Evolutionary conservation across 35 echinoderm and acorn worm genomes (phyloP), one percentile per base, ranked within the genome.

Genomic region (Anneissia japonica): DNA sequence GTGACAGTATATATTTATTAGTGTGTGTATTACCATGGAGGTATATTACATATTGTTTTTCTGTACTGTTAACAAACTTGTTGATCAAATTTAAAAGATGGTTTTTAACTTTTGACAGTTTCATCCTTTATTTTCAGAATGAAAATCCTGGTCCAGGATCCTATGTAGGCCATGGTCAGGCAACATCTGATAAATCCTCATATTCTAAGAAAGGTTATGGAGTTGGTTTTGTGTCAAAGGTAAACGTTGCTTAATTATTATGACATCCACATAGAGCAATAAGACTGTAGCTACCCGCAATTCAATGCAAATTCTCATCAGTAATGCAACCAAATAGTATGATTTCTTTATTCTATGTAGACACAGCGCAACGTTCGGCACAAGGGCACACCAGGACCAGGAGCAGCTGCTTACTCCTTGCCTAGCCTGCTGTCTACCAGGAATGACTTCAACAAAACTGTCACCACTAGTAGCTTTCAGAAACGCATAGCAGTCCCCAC

Each of bases 161-260:
- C 0, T 99, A 99, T 32, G 46, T 87, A 30, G 81, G 84, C 10
- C 83, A 82, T 37, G 79, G 26, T 73, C 73, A 56, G 11, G 82
- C 86, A 38, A 86, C 46, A 35, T 77, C 51, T 7, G 38, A 46
- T 16, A 99, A 74, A 56, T 83, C 96, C 45, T 99, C 96, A 0
- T 85, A 91, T 82, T 99, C 96, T 6, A 99, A 94, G 81, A 99
- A 93, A 84, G 96, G 96, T 37, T 82, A 91, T 84, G 96, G 96
- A 19, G 96, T 99, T 35, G 96, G 96, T 9, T 99, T 99, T 87
- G 96, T 94, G 16, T 99, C 96, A 39, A 99, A 99, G 96, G 96
- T 99, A 76, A 93, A 86, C 16, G 32, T 43, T 64, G 12, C n/a
- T 64, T 12, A 64, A 64, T 64, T 13, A 13, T 32, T 17, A 32